A percentile compares a stretch with the other conserved stretches of the same genome.
Conservation (phyloP, 2,888 invertebrate genomes). For the Drosophila fungiperda region DNA sequence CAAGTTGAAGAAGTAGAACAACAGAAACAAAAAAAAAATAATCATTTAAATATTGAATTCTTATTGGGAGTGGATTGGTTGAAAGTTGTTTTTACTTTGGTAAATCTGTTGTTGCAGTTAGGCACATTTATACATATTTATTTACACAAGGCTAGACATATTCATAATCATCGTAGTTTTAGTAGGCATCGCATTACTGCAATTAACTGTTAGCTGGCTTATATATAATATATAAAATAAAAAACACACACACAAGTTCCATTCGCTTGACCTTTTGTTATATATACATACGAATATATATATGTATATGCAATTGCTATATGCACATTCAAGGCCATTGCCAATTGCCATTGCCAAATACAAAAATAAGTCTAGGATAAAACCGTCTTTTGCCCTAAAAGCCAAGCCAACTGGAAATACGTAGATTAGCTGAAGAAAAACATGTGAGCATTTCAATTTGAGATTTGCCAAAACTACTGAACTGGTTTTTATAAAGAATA, state of each 20-base stretch:
- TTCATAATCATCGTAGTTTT: slow-evolving; percentile 63
- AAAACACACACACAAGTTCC: slow-evolving; percentile 20
- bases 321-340: slow-evolving; percentile 58
- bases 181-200: slow-evolving; percentile 63
- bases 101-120: slow-evolving; percentile 49
- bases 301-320: not conserved
- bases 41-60: slow-evolving; percentile 30
- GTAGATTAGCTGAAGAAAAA: slow-evolving; percentile 64
- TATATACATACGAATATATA: slow-evolving; percentile 10
- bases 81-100: slow-evolving; percentile 32
- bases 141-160: slow-evolving; percentile 82
- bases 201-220: slow-evolving; percentile 41
- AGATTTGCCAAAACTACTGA: slow-evolving; percentile 23
- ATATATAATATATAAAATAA: slow-evolving; percentile 4
- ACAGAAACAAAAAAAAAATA: slow-evolving; percentile 31
- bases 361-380: slow-evolving; percentile 6
- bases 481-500: not conserved
- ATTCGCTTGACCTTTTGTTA: slow-evolving; percentile 11
- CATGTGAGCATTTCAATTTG: slow-evolving; percentile 18
- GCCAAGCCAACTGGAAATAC: slow-evolving; percentile 79
- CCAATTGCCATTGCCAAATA: slow-evolving; percentile 44
- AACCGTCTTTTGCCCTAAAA: slow-evolving; percentile 59
- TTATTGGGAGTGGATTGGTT: slow-evolving; percentile 9
- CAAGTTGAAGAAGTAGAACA: not conserved
- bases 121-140: slow-evolving; percentile 33